Evolutionary conservation across 2,888 invertebrate species (phyloP), one percentile per base, ranked within the genome.

Genomic region (Carpatolechia fugitivella): DNA sequence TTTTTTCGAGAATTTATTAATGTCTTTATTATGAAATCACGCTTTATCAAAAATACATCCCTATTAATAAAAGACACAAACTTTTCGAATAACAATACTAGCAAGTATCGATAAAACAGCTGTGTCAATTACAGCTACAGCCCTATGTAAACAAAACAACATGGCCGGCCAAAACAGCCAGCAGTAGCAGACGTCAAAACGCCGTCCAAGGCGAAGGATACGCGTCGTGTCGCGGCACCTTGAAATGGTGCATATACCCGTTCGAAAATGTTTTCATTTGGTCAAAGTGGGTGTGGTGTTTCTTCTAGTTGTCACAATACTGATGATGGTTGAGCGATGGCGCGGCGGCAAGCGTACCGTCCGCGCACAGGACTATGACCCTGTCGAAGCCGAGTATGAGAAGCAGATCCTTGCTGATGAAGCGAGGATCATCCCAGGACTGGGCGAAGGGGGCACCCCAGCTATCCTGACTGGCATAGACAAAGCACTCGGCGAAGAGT

Each of bases 381-480:
- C 76, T 0, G 50, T 66, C 0, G 79, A 81, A 54, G 75, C 68
- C 0, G 74, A 78, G 2, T 85, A 70, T 51, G 93, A 93, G 63
- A 74, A 76, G 44, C 83, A 91, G 70, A 92, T 95, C 57, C 74
- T 78, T 18, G 88, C 91, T 54, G 94, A 95, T 71, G 92, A 95
- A 62, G 84, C 88, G 13, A 91, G 92, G 63, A 93, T 96, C 55
- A 88, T 94, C 13, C 90, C 91, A 3, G 93, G 93, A 1, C 81
- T 97, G 44, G 97, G 97, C 0, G 93, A 95, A 63, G 89, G 92
- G 51, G 97, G 90, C 0, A 91, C 90, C 11, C 92, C 95, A 0
- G 95, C 94, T 0, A 85, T 87, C 62, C 86, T 97, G 10, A 83
- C 89, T 10, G 94, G 94, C 0, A 86, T 91, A 29, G 95, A 96